Conservation (phyloP, 2,888 invertebrate genomes). For the Drepana falcataria region DNA sequence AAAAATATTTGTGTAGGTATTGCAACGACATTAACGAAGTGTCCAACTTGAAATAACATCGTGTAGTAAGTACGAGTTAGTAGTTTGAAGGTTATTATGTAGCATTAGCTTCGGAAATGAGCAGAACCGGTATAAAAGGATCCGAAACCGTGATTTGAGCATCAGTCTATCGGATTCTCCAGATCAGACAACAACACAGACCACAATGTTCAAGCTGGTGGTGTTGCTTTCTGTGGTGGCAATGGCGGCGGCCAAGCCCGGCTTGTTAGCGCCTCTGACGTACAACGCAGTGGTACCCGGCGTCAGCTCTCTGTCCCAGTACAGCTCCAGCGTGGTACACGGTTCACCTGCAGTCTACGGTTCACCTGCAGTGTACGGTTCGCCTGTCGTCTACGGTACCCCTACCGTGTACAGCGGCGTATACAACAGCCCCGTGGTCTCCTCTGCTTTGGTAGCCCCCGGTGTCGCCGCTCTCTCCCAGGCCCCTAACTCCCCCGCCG, state of each 20-base stretch:
- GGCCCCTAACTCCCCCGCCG: conserved; percentile 62
- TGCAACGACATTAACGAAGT: conserved; percentile 14
- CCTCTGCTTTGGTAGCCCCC: conserved; percentile 23
- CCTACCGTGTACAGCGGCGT: conserved; percentile 28
- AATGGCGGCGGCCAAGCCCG: conserved; percentile 76
- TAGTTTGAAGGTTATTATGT: conserved; percentile 56
- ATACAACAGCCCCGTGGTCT: conserved; percentile 23
- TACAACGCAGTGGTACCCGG: conserved; percentile 42
- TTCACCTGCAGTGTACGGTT: conserved; percentile 30
- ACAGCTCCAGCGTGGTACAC: conserved; percentile 43
- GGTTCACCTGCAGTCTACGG: conserved; percentile 20
- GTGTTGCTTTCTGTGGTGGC: conserved; percentile 80
- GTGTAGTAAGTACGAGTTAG: conserved; percentile 12
- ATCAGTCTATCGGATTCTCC: conserved; percentile 63
- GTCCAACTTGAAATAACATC: conserved; percentile 31
- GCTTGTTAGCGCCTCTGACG: conserved; percentile 41
- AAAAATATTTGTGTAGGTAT: conserved; percentile 25
- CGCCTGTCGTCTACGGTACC: conserved; percentile 46
- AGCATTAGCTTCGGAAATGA: conserved; percentile 49
- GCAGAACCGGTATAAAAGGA: conserved; percentile 54
- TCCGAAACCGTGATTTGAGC: conserved; percentile 32
- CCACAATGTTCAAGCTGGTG: conserved; percentile 77
- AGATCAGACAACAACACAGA: conserved; percentile 61
- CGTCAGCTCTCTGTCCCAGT: conserved; percentile 39
- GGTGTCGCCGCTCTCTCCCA: conserved; percentile 37